Base-by-base conservation (phyloP, 2,888 invertebrate species). In the Caenorhabditis uteleia region DNA sequence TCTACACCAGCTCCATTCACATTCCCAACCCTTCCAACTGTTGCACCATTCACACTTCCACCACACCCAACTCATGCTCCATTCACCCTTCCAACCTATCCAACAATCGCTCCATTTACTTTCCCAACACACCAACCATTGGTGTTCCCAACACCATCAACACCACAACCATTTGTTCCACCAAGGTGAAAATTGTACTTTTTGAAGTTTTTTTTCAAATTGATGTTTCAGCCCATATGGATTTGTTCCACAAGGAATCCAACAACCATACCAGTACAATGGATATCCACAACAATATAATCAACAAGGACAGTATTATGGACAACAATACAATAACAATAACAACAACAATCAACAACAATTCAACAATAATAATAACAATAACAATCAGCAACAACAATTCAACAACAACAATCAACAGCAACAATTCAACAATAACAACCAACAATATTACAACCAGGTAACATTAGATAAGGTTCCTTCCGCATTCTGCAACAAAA, bases 91-190 rank as follows among this genome's bases (percentile, higher is more conserved):
- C 67, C 72, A 20, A 50, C 53, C 10, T 57, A 57, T 43, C 67
- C 72, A 20, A 54, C 68, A 2, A 10, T 51, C 23, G 51, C 59
- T 46, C 66, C 61, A 33, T 61, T 60, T 25, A 67, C 67, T n/a
- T 65, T 69, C 58, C 69, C 69, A n/a, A 64, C 72, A 10, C 67
- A 62, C 50, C 49, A 43, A 18, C 67, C 67, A 43, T 40, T 61
- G 42, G 59, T 59, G 1, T 61, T 67, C 60, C 56, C 67, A 23
- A 59, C 59, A 23, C 55, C 59, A 4, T 39, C 66, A 23, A 59
- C 59, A 23, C 55, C 59, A 4, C 39, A 59, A 31, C 54, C 58
- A 16, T 58, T 49, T 29, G 53, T 58, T 25, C 64, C 57, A 29
- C 66, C 65, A 38, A 64, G 62, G 62, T 62, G 21, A n/a, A 54